phyloP scores from a whole-genome alignment of 2,888 invertebrate species.

The Brenthis daphne region DNA sequence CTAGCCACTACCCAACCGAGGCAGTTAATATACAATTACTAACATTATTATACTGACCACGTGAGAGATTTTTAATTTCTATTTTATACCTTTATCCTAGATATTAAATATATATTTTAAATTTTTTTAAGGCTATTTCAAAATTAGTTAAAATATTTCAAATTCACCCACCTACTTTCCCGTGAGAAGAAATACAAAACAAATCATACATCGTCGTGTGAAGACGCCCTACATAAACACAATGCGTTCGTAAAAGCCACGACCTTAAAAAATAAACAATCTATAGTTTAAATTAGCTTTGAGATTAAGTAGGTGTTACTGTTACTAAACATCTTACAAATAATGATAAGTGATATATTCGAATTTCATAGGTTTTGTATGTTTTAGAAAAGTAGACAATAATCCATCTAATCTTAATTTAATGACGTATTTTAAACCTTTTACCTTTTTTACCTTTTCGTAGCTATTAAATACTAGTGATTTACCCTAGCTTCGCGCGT shows the following conservation, averaged over 20 bases:
- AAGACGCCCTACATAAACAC: constrained; percentile 15
- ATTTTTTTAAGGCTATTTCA: background rate
- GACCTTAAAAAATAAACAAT: constrained; percentile 8
- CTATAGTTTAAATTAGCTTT: background rate
- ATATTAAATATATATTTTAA: background rate
- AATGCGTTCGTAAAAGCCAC: constrained; percentile 11
- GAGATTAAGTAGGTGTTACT: background rate
- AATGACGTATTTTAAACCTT: too few relatives aligned
- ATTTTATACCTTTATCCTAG: too few relatives aligned
- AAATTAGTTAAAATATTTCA: constrained; percentile 7
- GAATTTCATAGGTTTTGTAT: too few relatives aligned
- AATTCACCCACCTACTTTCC: background rate
- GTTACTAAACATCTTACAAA: background rate
- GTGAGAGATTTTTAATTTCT: too few relatives aligned
- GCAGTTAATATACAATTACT: too few relatives aligned
- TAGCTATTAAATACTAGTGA: too few relatives aligned
- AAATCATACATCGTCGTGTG: constrained; percentile 5
- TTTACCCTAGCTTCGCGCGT: too few relatives aligned
- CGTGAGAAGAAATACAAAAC: background rate
- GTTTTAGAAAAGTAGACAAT: too few relatives aligned
- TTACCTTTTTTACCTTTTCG: too few relatives aligned
- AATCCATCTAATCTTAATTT: too few relatives aligned
- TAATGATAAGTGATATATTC: background rate
- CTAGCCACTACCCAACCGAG: too few relatives aligned
- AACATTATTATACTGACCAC: too few relatives aligned